Conservation (phyloP, 2,113 vertebrate species). For the Rhinoptilus africanus region DNA sequence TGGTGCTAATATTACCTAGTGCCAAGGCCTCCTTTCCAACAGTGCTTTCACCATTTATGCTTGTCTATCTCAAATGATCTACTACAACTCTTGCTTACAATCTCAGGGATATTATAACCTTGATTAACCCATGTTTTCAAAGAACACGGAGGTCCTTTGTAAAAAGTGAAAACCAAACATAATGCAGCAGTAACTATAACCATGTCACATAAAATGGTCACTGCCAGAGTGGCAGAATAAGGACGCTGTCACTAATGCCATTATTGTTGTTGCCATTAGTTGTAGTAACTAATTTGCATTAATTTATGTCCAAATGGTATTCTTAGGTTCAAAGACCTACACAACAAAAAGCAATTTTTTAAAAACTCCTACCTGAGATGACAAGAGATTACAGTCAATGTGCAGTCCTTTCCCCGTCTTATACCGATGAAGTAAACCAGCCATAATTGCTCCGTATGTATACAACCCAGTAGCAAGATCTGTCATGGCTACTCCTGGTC, state of each 20-base stretch:
- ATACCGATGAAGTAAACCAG: slow-evolving; percentile 85
- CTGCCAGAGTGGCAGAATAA: neutral
- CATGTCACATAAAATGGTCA: neutral
- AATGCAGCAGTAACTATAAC: neutral
- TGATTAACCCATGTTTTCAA: neutral
- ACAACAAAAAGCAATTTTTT: neutral
- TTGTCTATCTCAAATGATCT: neutral
- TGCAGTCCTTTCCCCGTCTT: slow-evolving; percentile 85
- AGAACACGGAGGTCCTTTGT: neutral
- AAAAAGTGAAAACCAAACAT: neutral
- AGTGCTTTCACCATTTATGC: neutral
- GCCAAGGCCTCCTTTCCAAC: neutral
- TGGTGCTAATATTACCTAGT: neutral
- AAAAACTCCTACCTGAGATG: slow-evolving; percentile 84
- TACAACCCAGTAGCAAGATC: slow-evolving; percentile 93
- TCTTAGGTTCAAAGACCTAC: neutral
- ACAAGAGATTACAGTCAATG: slow-evolving; percentile 93
- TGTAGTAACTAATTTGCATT: neutral
- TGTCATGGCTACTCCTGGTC: slow-evolving; percentile 93
- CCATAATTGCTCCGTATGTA: slow-evolving; percentile 87
- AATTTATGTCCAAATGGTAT: neutral
- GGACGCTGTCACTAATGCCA: neutral
- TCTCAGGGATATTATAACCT: neutral
- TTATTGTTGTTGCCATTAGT: neutral
- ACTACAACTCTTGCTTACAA: neutral